Conservation (phyloP, 1,140 invertebrate species). For the Drosophila mojavensis region DNA sequence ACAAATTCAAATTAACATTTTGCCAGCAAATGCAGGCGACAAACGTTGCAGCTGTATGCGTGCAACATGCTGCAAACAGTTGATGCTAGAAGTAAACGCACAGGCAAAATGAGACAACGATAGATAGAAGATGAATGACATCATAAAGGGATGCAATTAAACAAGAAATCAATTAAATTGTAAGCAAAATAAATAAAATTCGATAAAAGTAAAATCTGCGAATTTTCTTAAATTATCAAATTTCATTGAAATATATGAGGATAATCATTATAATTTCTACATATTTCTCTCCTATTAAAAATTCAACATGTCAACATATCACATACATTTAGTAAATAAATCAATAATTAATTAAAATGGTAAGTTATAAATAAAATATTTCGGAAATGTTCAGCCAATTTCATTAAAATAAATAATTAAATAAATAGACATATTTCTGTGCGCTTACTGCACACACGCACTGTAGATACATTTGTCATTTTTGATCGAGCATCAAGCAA, state of each 20-base stretch:
- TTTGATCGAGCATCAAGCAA: slow-evolving; percentile 83
- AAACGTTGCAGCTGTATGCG: slow-evolving; percentile 51
- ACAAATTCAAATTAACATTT: slow-evolving; percentile 83
- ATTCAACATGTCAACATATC: no score
- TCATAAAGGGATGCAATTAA: no score
- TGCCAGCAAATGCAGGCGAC: slow-evolving; percentile 71
- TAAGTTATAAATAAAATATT: background rate
- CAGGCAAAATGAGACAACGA: background rate
- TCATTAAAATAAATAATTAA: no score
- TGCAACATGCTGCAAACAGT: slow-evolving; percentile 56
- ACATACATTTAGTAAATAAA: no score
- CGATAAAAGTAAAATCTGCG: no score
- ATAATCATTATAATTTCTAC: no score
- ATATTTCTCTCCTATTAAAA: no score
- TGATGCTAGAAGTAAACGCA: slow-evolving; percentile 16
- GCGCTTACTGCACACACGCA: slow-evolving; percentile 32
- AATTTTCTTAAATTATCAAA: no score
- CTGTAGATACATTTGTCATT: slow-evolving; percentile 81
- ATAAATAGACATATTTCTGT: background rate
- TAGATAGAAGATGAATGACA: no score
- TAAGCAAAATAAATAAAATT: no score
- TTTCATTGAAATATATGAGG: no score
- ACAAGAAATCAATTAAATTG: no score
- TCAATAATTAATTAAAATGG: background rate
- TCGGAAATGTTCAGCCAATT: background rate